Conservation (phyloP, 2,888 invertebrate species). For the Euclidia mi region DNA sequence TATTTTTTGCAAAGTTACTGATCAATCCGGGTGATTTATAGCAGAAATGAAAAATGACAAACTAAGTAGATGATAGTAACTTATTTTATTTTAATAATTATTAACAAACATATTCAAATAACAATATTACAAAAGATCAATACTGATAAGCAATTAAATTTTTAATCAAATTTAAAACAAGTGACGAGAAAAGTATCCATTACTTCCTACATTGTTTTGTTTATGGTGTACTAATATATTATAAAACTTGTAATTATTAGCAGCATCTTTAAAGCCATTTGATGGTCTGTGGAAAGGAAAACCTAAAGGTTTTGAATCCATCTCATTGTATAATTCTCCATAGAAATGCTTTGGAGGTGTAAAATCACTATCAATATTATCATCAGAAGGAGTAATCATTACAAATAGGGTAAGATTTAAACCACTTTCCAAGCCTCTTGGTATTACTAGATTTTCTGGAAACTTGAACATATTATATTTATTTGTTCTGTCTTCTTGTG, state of each 20-base stretch:
- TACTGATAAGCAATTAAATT: no score
- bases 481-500: slow-evolving; percentile 48
- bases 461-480: slow-evolving; percentile 76
- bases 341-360: slow-evolving; percentile 58
- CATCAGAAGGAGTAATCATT: slow-evolving; percentile 70
- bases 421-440: slow-evolving; percentile 75
- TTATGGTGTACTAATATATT: slow-evolving; percentile 77
- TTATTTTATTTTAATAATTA: not conserved
- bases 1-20: no score
- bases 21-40: no score
- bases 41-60: no score
- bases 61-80: no score
- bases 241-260: slow-evolving; percentile 77
- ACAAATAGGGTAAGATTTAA: slow-evolving; percentile 79
- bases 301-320: slow-evolving; percentile 76
- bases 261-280: slow-evolving; percentile 54
- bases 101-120: not conserved
- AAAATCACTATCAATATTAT: slow-evolving; percentile 50
- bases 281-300: slow-evolving; percentile 82
- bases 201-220: slow-evolving; percentile 55
- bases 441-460: slow-evolving; percentile 77
- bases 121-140: no score
- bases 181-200: slow-evolving; percentile 71
- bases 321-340: slow-evolving; percentile 57
- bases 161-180: no score